Evolutionary conservation across 2,797 vertebrate species (phyloP), one percentile per base, ranked within the genome.

Genomic region (Balearica regulorum): DNA sequence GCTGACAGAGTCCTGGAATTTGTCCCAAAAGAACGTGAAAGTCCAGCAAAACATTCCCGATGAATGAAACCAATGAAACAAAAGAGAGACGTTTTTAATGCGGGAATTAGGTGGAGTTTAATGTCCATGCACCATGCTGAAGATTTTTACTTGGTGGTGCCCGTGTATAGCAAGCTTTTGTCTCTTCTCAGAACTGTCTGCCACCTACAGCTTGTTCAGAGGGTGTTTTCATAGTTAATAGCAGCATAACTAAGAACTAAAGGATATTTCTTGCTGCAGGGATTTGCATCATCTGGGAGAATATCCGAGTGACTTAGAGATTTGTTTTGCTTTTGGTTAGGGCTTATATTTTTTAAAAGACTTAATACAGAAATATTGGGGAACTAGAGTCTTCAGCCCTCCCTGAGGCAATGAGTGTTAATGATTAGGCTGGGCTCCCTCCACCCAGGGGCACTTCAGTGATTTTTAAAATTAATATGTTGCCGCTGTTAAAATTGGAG

Each of bases 371-470:
- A 76, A 89, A 79, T 93, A 84, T 54, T 83, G 75, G 53, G 76
- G 33, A 94, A 96, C 64, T 91, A 90, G 89, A 62, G 44, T 88
- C 94, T 95, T 96, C 95, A 97, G 92, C 79, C 69, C 35, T 91
- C 92, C 91, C 95, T 82, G 46, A 96, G 81, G 79, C 84, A 94
- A 94, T 90, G 51, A 96, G 86, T 91, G 91, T 95, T 97, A 94
- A 95, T 46, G 75, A 89, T 90, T 94, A 97, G 29, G 69, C 77
- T 86, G 83, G 60, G 60, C 1, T 51, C 39, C 87, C 91, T 91
- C 96, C 92, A 92, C 58, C 64, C 78, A 83, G 29, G 72, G 84
- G 90, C 51, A 91, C 77, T 77, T 92, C 84, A 83, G 68, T 86
- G 94, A 92, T 94, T 97, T 96, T 93, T 86, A 78, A 72, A 89